Percentiles rank a stretch among this genome's conserved stretches.
Evolutionary conservation across 2,888 invertebrate genomes (phyloP).

Genomic region (Ormyrus rosae): DNA sequence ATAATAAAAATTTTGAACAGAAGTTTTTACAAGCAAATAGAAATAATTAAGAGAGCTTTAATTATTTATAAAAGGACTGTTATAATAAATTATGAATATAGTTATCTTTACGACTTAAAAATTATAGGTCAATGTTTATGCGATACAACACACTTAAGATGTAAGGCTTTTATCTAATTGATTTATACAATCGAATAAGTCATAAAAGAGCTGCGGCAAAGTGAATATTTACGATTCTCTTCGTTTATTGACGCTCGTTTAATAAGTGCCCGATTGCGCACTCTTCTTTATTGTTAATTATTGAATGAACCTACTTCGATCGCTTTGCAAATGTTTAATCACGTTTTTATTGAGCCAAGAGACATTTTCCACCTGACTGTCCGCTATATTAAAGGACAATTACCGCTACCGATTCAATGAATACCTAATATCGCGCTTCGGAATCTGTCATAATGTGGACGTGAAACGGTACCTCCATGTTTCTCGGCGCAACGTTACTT

Average conservation of each 20-base stretch:
- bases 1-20: too few relatives aligned
- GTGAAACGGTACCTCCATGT: slow-evolving; percentile 13
- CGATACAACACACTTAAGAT: slow-evolving; percentile 3
- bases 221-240: slow-evolving; percentile 17
- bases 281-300: slow-evolving; percentile 2
- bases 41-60: too few relatives aligned
- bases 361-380: background rate
- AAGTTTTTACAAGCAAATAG: too few relatives aligned
- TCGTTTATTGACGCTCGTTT: slow-evolving; percentile 1
- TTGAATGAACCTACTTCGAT: slow-evolving; percentile 1
- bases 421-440: too few relatives aligned
- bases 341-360: background rate
- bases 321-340: background rate
- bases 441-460: too few relatives aligned
- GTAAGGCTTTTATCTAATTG: slow-evolving; percentile 3
- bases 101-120: too few relatives aligned
- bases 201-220: slow-evolving; percentile 14
- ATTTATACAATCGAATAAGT: slow-evolving; percentile 12
- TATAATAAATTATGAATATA: too few relatives aligned
- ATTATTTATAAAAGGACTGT: too few relatives aligned
- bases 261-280: background rate
- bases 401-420: background rate
- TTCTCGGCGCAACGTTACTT: slow-evolving; percentile 57
- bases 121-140: slow-evolving; percentile 3
- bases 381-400: background rate